phyloP scores from a whole-genome alignment of 35 echinoderm and acorn worm species.

The Nesometra sesokonis region DNA sequence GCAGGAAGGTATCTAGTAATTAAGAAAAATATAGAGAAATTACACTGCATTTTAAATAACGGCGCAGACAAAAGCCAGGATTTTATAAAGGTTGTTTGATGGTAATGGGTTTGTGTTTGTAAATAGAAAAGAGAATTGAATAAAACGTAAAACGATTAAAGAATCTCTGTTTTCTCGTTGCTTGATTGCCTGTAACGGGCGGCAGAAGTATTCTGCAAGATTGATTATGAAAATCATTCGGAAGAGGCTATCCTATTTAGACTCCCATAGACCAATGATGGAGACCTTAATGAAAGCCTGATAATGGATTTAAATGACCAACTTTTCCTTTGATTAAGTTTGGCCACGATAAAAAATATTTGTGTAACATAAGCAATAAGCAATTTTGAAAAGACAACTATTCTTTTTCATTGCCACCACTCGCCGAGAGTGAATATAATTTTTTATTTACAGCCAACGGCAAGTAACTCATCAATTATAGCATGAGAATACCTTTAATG shows the following conservation, averaged over 20 bases:
- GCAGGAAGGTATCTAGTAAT: not conserved
- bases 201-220: not conserved
- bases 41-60: not conserved
- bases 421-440: too few species aligned
- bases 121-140: not conserved
- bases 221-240: not conserved
- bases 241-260: not conserved
- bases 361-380: too few species aligned
- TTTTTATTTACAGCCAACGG: too few species aligned
- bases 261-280: not conserved
- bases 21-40: not conserved
- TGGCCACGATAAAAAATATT: not conserved
- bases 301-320: slow-evolving; percentile 1
- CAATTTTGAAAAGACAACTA: too few species aligned
- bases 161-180: not conserved
- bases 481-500: too few species aligned
- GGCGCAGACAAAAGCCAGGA: not conserved
- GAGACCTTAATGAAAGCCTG: not conserved
- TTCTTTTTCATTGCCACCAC: too few species aligned
- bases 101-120: not conserved
- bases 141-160: not conserved
- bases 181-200: not conserved
- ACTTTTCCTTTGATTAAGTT: not conserved
- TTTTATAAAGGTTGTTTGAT: not conserved
- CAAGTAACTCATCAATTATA: too few species aligned